Evolutionary conservation across 2,113 vertebrate genomes (phyloP).

Genomic region (Myotis brandtii): DNA sequence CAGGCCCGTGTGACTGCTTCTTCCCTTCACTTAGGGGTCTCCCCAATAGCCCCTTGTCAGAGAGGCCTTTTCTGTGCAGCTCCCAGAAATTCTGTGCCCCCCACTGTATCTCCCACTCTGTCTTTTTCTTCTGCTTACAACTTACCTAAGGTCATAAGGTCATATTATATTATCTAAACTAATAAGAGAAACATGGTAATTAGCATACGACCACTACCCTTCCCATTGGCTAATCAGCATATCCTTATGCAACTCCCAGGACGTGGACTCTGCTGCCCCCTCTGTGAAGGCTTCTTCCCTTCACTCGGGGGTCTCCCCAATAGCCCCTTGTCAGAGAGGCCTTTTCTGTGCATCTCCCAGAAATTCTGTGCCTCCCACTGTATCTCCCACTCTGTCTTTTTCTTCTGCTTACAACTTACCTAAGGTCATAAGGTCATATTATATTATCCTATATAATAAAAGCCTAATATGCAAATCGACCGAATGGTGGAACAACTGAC

Average conservation of each 20-base stretch:
- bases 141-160: neutral
- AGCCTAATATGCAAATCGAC: no score
- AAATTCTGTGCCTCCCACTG: neutral
- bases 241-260: no score
- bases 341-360: neutral
- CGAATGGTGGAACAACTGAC: no score
- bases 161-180: no score
- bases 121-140: neutral
- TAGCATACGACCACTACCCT: no score
- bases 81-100: neutral
- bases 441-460: no score
- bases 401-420: neutral
- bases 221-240: no score
- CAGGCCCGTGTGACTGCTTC: rapidly evolving
- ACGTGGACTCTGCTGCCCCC: rapidly evolving
- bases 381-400: neutral
- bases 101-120: neutral
- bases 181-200: no score
- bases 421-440: neutral
- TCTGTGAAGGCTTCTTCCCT: neutral
- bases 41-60: neutral
- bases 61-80: neutral
- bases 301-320: neutral
- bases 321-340: neutral
- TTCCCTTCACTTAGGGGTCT: neutral